phyloP scores from a whole-genome alignment of 2,888 invertebrate genomes.

The Campoletis raptor region DNA sequence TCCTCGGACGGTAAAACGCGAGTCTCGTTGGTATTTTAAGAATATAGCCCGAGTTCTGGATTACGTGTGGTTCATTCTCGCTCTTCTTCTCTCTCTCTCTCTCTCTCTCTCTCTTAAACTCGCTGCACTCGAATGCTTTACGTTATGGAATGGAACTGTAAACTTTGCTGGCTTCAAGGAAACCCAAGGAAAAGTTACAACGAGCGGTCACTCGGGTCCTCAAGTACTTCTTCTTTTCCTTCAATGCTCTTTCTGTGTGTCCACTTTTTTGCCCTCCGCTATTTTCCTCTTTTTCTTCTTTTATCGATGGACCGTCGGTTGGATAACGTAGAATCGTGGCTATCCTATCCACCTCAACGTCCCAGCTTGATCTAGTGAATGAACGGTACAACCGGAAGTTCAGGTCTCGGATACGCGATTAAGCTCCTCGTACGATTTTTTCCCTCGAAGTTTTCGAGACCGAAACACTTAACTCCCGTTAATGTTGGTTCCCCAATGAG shows the following conservation, averaged over 20 bases:
- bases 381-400: slow-evolving; percentile 37
- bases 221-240: slow-evolving; percentile 51
- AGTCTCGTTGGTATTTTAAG: slow-evolving; percentile 58
- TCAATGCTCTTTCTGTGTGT: slow-evolving; percentile 17
- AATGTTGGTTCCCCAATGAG: slow-evolving; percentile 40
- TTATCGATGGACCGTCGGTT: slow-evolving; percentile 29
- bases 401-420: slow-evolving; percentile 56
- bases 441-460: slow-evolving; percentile 49
- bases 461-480: slow-evolving; percentile 32
- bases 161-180: slow-evolving; percentile 48
- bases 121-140: slow-evolving; percentile 43
- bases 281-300: slow-evolving; percentile 4
- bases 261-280: slow-evolving; percentile 22
- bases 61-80: slow-evolving; percentile 47
- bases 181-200: slow-evolving; percentile 58
- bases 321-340: slow-evolving; percentile 43
- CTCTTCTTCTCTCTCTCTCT: slow-evolving; percentile 14
- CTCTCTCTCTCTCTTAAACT: slow-evolving; percentile 15
- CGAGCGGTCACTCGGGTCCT: slow-evolving; percentile 62
- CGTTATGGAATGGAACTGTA: slow-evolving; percentile 58
- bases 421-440: slow-evolving; percentile 49
- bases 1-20: slow-evolving; percentile 45
- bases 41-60: slow-evolving; percentile 49
- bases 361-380: slow-evolving; percentile 31
- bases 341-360: slow-evolving; percentile 25